Evolutionary conservation across 2,888 invertebrate genomes (phyloP).

Genomic region (Stramonita haemastoma): DNA sequence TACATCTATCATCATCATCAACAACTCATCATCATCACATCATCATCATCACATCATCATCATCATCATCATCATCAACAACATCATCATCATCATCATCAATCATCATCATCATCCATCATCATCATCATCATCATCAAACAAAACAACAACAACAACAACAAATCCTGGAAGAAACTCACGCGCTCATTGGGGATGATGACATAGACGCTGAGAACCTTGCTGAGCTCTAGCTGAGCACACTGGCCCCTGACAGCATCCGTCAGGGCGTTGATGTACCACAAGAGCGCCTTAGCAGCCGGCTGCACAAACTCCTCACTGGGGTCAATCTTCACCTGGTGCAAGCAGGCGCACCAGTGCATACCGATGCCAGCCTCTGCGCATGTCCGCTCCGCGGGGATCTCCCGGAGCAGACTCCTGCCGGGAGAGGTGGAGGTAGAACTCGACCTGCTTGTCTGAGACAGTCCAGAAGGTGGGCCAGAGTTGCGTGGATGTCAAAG

Average conservation of each 20-base stretch:
- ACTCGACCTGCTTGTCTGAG: not conserved
- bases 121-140: too few relatives aligned
- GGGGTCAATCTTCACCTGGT: conserved; percentile 54
- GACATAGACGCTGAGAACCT: conserved; percentile 53
- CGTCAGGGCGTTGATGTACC: conserved; percentile 59
- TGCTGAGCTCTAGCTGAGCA: conserved; percentile 52
- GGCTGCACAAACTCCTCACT: conserved; percentile 57
- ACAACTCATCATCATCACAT: too few relatives aligned
- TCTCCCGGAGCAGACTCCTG: conserved; percentile 66
- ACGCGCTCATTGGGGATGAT: conserved; percentile 69
- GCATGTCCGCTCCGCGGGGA: conserved; percentile 71
- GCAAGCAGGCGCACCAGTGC: conserved; percentile 75
- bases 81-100: too few relatives aligned
- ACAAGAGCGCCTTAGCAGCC: conserved; percentile 55
- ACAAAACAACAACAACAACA: too few relatives aligned
- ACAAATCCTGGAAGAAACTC: conserved; percentile 6
- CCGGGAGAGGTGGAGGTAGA: conserved; percentile 49
- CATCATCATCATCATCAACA: too few relatives aligned
- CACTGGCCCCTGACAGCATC: conserved; percentile 54
- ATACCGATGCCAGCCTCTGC: conserved; percentile 63
- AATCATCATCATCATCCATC: too few relatives aligned
- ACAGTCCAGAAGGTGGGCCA: conserved; percentile 70
- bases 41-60: too few relatives aligned
- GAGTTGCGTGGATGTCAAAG: conserved; percentile 73
- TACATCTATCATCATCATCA: too few relatives aligned